A percentile compares a stretch with the other conserved stretches of the same genome.
Evolutionary conservation across 2,797 vertebrate genomes (phyloP).

Genomic region (Sebastes melanostomus): DNA sequence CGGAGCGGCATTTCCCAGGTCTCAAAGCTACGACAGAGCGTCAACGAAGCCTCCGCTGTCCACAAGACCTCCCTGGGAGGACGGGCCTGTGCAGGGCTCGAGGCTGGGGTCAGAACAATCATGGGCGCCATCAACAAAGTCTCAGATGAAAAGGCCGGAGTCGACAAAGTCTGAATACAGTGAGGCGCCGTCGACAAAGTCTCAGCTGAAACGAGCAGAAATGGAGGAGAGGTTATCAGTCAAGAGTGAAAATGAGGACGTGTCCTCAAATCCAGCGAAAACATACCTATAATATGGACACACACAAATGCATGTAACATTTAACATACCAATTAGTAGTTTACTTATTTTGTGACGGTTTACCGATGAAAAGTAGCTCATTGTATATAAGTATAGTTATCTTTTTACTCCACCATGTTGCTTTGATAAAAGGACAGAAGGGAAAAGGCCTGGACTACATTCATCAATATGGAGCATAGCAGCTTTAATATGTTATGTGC

Average conservation of each 20-base stretch:
- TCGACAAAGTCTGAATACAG: slow-evolving; percentile 59
- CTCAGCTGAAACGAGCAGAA: slow-evolving; percentile 62
- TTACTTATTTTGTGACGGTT: background rate
- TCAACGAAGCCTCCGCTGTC: slow-evolving; percentile 26
- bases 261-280: slow-evolving; percentile 48
- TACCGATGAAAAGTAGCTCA: background rate
- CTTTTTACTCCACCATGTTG: background rate
- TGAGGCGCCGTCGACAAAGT: slow-evolving; percentile 69
- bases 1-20: background rate
- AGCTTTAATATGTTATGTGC: background rate
- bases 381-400: background rate
- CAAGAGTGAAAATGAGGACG: slow-evolving; percentile 38
- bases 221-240: slow-evolving; percentile 39
- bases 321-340: background rate
- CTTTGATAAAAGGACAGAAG: slow-evolving; percentile 2
- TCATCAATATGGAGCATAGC: background rate
- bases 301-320: background rate
- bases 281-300: slow-evolving; percentile 72
- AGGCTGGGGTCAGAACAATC: slow-evolving; percentile 58
- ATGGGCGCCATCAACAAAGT: slow-evolving; percentile 70
- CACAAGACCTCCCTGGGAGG: slow-evolving; percentile 28
- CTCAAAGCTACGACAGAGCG: slow-evolving; percentile 42
- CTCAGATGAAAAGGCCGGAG: slow-evolving; percentile 59
- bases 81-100: background rate
- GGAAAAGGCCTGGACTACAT: background rate